Percentiles rank a stretch among this genome's conserved stretches.
phyloP scores from a whole-genome alignment of 64 coral and sea anemone genomes.

The Stichodactyla helianthus region DNA sequence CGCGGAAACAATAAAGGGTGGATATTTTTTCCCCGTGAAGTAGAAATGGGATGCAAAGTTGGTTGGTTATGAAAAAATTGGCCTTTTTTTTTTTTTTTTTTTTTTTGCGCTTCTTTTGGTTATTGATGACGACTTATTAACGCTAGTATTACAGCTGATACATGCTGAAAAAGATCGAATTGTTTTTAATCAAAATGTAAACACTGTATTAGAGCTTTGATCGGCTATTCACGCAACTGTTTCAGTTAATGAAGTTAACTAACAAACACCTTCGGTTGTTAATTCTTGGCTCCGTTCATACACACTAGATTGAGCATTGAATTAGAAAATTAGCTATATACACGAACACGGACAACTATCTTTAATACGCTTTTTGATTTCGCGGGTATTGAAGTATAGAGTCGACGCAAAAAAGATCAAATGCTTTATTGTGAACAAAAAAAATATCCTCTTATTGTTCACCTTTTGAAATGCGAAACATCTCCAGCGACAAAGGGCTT shows the following conservation, averaged over 20 bases:
- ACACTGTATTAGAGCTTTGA: conserved; percentile 21
- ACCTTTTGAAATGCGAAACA: background rate
- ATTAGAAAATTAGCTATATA: background rate
- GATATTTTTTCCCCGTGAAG: background rate
- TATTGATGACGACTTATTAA: conserved; percentile 27
- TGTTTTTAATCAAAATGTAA: conserved; percentile 29
- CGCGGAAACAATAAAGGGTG: background rate
- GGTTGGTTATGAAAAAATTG: background rate
- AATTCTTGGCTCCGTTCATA: background rate
- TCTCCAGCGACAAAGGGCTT: background rate
- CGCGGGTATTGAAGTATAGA: background rate
- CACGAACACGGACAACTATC: background rate
- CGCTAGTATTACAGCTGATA: conserved; percentile 31
- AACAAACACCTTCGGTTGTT: background rate
- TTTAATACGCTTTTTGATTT: background rate
- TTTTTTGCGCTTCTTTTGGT: conserved; percentile 13
- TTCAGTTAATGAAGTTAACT: background rate
- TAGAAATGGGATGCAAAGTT: background rate
- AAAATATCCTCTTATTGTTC: background rate
- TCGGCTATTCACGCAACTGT: conserved; percentile 13
- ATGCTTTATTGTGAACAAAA: conserved; percentile 12
- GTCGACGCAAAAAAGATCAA: conserved; percentile 13
- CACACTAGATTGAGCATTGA: background rate
- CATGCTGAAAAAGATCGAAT: conserved; percentile 13
- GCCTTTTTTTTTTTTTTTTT: conserved; percentile 14